Evolutionary conservation across 2,888 invertebrate species (phyloP).

Genomic region (Lochmaea capreae): DNA sequence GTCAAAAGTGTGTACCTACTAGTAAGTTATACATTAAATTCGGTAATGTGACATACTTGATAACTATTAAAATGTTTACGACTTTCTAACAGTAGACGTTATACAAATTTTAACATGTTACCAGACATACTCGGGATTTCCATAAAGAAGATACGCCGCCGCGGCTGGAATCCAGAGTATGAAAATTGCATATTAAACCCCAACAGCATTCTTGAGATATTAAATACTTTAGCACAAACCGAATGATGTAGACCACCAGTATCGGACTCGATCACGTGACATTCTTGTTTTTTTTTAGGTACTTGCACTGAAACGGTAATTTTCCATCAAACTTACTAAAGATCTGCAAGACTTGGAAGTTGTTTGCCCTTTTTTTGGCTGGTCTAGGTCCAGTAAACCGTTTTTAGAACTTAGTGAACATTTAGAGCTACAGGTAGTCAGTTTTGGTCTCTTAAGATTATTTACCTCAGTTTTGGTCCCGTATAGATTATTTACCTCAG

Average conservation of each 20-base stretch:
- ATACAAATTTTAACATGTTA: constrained; percentile 14
- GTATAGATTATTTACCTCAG: too few relatives aligned
- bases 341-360: too few relatives aligned
- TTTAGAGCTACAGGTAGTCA: too few relatives aligned
- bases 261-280: constrained; percentile 2
- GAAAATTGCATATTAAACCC: constrained; percentile 57
- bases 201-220: constrained; percentile 57
- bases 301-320: too few relatives aligned
- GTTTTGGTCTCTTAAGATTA: too few relatives aligned
- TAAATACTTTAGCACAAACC: constrained; percentile 50
- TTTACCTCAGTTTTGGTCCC: too few relatives aligned
- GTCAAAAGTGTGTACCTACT: not conserved
- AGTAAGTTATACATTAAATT: constrained; percentile 7
- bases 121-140: constrained; percentile 15
- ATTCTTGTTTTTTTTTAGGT: not conserved
- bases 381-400: too few relatives aligned
- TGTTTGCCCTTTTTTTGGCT: too few relatives aligned
- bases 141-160: constrained; percentile 34
- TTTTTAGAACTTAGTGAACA: too few relatives aligned
- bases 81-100: constrained; percentile 13
- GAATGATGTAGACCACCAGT: constrained; percentile 36
- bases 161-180: constrained; percentile 48
- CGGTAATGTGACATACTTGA: not conserved
- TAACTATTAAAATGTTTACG: not conserved
- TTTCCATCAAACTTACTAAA: too few relatives aligned